Evolutionary conservation across 2,888 invertebrate genomes (phyloP).

Genomic region (Auanema sp.): DNA sequence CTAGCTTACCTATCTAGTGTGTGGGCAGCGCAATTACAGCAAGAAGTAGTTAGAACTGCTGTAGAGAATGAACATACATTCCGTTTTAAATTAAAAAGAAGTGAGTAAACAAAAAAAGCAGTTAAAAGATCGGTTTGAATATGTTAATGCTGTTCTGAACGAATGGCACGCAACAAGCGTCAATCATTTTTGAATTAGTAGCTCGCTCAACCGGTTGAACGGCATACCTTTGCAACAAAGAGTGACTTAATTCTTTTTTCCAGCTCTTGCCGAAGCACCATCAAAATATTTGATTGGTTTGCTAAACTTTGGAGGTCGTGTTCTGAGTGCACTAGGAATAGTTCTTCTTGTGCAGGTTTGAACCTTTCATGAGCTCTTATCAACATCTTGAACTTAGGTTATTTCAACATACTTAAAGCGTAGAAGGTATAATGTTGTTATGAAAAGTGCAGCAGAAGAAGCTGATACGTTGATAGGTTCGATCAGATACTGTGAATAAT

Average conservation of each 20-base stretch:
- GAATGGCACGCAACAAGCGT: background rate
- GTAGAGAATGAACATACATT: constrained; percentile 41
- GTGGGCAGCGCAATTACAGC: constrained; percentile 48
- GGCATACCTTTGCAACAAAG: background rate
- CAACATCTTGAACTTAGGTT: constrained; percentile 18
- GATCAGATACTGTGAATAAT: background rate
- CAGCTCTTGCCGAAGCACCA: constrained; percentile 38
- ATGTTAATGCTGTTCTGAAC: background rate
- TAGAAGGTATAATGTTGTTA: constrained; percentile 28
- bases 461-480: constrained; percentile 29
- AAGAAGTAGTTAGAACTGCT: constrained; percentile 45
- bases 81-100: constrained; percentile 39
- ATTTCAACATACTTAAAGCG: constrained; percentile 32
- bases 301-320: constrained; percentile 45
- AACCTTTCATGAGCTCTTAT: background rate
- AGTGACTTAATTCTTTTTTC: background rate
- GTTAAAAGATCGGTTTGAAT: background rate
- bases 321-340: constrained; percentile 49
- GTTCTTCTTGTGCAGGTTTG: constrained; percentile 48
- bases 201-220: background rate
- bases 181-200: background rate
- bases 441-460: constrained; percentile 38
- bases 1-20: constrained; percentile 41
- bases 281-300: constrained; percentile 50
- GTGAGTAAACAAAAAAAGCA: constrained; percentile 14